A percentile compares a stretch with the other conserved stretches of the same genome.
phyloP scores from a whole-genome alignment of 2,113 vertebrate genomes.

The Panthera uncia region DNA sequence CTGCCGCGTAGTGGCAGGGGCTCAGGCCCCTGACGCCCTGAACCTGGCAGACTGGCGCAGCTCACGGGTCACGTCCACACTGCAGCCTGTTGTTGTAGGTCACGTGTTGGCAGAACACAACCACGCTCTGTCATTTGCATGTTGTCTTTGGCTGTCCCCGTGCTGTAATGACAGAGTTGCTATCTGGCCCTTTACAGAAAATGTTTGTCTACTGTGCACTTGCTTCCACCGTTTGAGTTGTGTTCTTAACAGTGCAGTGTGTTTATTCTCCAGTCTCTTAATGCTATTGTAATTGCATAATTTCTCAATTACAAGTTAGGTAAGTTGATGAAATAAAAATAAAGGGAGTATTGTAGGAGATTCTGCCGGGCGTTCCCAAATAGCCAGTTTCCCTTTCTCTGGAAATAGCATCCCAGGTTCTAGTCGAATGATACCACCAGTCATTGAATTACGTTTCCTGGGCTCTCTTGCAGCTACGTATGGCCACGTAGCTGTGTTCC shows the following conservation, averaged over 20 bases:
- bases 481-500: background rate
- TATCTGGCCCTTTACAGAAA: background rate
- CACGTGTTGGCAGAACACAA: background rate
- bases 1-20: rapidly evolving
- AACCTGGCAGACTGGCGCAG: background rate
- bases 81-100: background rate
- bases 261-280: background rate
- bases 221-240: background rate
- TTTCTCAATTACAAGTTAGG: background rate
- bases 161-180: background rate
- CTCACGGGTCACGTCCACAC: background rate
- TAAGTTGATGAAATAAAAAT: background rate
- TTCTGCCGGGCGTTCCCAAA: background rate
- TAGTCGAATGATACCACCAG: background rate
- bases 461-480: background rate
- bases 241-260: no score
- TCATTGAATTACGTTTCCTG: background rate
- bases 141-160: background rate
- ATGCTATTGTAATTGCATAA: background rate
- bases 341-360: background rate
- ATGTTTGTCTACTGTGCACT: rapidly evolving
- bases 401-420: background rate
- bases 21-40: background rate
- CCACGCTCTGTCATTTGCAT: background rate
- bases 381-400: background rate